These are phyloP conservation scores for Rousettus madagascariensis DNA, from an alignment of 2,797 vertebrate genomes.

Conservation along the genomic window DNA sequence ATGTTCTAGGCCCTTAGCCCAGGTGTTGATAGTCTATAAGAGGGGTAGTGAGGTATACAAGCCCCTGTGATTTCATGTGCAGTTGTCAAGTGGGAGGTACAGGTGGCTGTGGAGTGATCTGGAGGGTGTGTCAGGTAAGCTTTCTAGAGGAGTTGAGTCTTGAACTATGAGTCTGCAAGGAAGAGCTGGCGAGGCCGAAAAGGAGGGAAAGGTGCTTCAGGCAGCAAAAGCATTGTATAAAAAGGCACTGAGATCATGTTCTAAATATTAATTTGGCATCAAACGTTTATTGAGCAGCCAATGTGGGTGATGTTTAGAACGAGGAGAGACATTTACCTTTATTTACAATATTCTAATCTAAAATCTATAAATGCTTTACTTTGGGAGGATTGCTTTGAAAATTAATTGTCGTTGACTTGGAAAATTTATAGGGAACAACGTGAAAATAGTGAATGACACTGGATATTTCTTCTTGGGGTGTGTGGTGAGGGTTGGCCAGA, in stretches of 20 bases:
- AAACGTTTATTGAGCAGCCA: not conserved
- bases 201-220: not conserved
- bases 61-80: fast-evolving
- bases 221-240: not conserved
- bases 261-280: not conserved
- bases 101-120: not conserved
- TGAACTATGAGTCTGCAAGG: not conserved
- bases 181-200: not conserved
- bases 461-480: not conserved
- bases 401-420: not conserved
- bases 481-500: not conserved
- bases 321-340: not conserved
- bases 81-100: not conserved
- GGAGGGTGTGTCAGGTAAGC: not conserved
- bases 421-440: not conserved
- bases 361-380: not conserved
- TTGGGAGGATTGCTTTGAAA: not conserved
- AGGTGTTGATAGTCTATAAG: not conserved
- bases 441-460: not conserved
- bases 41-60: not conserved
- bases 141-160: not conserved
- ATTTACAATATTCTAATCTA: not conserved
- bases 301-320: not conserved
- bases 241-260: not conserved
- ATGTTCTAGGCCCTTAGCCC: not conserved